Conservation (phyloP, 2,888 invertebrate species). For the Polia nebulosa region DNA sequence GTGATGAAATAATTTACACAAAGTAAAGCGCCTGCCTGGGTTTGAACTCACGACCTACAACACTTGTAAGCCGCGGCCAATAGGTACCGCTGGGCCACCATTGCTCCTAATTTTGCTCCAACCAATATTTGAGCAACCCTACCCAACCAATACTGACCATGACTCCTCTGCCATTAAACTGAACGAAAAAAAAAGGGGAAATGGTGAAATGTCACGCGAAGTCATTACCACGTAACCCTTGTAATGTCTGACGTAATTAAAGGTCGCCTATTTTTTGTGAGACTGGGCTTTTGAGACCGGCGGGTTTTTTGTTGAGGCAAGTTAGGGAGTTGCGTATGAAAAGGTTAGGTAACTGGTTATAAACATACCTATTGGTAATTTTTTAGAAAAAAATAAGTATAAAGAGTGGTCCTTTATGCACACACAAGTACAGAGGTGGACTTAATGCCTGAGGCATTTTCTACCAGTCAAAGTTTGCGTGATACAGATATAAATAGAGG, state of each 20-base stretch:
- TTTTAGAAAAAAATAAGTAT: too few relatives aligned
- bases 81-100: too few relatives aligned
- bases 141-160: constrained; percentile 24
- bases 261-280: constrained; percentile 30
- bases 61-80: too few relatives aligned
- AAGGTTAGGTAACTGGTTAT: background rate
- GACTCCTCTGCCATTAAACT: constrained; percentile 39
- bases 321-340: background rate
- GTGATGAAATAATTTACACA: too few relatives aligned
- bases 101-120: too few relatives aligned
- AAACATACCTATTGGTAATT: background rate
- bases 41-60: too few relatives aligned
- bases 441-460: too few relatives aligned
- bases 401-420: too few relatives aligned
- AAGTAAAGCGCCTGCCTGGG: too few relatives aligned
- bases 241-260: constrained; percentile 63
- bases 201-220: constrained; percentile 61
- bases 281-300: background rate
- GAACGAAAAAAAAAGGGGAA: constrained; percentile 31
- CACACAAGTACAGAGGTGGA: too few relatives aligned
- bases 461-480: too few relatives aligned
- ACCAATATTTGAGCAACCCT: constrained; percentile 31
- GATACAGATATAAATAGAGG: too few relatives aligned
- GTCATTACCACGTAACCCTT: constrained; percentile 62
- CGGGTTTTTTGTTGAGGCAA: constrained; percentile 5